phyloP scores from a whole-genome alignment of 2,113 vertebrate species.

The Lepisosteus oculatus region DNA sequence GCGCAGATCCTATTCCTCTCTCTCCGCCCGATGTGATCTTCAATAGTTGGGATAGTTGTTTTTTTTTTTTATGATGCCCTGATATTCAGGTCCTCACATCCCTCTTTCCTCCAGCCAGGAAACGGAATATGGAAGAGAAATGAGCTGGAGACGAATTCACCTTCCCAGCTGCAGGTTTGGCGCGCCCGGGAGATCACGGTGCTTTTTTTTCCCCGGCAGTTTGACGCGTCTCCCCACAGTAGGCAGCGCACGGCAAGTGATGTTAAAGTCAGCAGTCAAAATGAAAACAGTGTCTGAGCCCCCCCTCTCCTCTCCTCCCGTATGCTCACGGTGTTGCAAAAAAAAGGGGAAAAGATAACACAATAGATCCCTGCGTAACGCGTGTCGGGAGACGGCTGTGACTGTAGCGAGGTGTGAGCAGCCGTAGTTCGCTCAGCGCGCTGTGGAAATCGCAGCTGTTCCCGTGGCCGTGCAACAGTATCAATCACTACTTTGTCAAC shows the following conservation, averaged over 20 bases:
- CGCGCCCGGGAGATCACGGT: constrained; percentile 53
- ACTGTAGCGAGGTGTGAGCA: constrained; percentile 14
- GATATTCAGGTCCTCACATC: too few relatives aligned
- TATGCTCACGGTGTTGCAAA: not conserved
- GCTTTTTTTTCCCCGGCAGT: constrained; percentile 38
- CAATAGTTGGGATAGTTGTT: constrained; percentile 46
- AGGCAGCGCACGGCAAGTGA: constrained; percentile 11
- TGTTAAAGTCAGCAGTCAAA: constrained; percentile 10
- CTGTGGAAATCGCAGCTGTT: constrained; percentile 18
- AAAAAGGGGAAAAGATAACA: not conserved
- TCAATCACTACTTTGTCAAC: constrained; percentile 56
- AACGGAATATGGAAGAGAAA: constrained; percentile 12
- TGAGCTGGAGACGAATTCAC: constrained; percentile 48
- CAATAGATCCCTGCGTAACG: not conserved
- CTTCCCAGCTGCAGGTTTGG: constrained; percentile 52
- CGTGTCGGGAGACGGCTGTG: constrained; percentile 1
- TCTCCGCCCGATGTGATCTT: constrained; percentile 32
- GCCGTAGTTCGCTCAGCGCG: too few relatives aligned
- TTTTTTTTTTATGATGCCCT: not conserved
- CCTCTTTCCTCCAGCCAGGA: too few relatives aligned
- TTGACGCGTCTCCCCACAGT: constrained; percentile 52
- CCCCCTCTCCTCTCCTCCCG: not conserved
- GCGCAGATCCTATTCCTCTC: constrained; percentile 39
- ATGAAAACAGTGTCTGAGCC: not conserved
- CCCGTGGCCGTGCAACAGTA: constrained; percentile 64